Conservation (phyloP, 2,888 invertebrate species). For the Poecilus cupreus region DNA sequence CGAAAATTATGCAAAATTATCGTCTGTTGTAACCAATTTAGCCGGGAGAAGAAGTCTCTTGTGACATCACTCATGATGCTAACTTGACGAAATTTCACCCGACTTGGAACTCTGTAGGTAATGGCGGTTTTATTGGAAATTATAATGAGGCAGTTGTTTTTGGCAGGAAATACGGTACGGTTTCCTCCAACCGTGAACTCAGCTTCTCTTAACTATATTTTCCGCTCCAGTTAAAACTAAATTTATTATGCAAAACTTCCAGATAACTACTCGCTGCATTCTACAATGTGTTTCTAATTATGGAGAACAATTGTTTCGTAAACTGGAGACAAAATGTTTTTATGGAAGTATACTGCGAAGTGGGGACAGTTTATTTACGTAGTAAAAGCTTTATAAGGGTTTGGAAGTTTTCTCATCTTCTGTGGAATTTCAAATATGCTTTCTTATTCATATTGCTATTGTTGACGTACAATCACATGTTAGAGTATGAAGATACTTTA, state of each 20-base stretch:
- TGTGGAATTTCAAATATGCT: conserved; percentile 7
- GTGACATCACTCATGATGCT: not conserved
- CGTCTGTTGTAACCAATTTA: not conserved
- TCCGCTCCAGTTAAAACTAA: conserved; percentile 24
- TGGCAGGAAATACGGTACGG: conserved; percentile 3
- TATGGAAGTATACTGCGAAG: not conserved
- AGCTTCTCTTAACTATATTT: conserved; percentile 9
- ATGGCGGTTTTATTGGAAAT: conserved; percentile 45
- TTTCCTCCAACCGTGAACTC: not conserved
- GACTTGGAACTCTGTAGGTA: not conserved
- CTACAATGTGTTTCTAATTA: not conserved
- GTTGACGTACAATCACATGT: not conserved
- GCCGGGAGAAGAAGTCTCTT: not conserved
- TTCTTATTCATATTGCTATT: not conserved
- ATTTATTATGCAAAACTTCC: conserved; percentile 5
- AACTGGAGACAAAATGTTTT: not conserved
- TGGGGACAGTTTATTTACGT: not conserved
- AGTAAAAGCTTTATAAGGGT: not conserved
- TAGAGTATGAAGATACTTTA: not conserved
- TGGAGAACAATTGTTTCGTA: not conserved
- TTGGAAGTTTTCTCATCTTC: conserved; percentile 5
- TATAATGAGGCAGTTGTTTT: conserved; percentile 49
- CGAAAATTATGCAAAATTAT: no score
- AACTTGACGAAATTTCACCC: not conserved
- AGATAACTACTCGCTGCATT: not conserved